Percentiles rank a stretch among this genome's conserved stretches.
Evolutionary conservation across 2,797 vertebrate species (phyloP).

Genomic region (Octomys mimax): DNA sequence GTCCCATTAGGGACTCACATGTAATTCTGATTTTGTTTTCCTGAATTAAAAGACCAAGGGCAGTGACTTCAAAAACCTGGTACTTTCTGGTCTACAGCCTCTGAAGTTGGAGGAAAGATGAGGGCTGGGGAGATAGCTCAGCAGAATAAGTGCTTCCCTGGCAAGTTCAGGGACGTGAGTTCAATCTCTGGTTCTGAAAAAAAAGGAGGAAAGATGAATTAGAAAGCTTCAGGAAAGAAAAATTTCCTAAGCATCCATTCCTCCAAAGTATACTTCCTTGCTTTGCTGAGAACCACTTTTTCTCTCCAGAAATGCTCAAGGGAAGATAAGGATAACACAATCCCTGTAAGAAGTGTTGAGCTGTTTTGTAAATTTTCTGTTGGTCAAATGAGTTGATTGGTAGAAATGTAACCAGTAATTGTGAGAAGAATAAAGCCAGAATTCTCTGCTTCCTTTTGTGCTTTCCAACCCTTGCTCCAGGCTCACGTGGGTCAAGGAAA

Average conservation of each 20-base stretch:
- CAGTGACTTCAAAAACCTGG: not conserved
- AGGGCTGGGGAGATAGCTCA: too few relatives aligned
- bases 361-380: not conserved
- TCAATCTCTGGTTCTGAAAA: too few relatives aligned
- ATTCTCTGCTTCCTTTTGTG: not conserved
- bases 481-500: not conserved
- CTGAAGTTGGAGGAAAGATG: not conserved
- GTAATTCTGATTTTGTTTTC: constrained; percentile 1
- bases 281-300: not conserved
- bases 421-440: not conserved
- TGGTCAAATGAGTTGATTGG: not conserved
- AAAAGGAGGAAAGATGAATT: not conserved
- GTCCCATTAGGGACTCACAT: not conserved
- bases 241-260: not conserved
- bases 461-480: not conserved
- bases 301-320: not conserved
- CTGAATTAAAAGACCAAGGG: not conserved
- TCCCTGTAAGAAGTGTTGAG: not conserved
- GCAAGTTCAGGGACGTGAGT: too few relatives aligned
- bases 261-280: not conserved
- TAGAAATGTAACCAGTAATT: not conserved
- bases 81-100: not conserved
- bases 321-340: not conserved
- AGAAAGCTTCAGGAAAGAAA: not conserved
- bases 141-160: too few relatives aligned